These are phyloP conservation scores for Oxycera nigricornis DNA, from an alignment of 2,888 invertebrate species.

Conservation along the genomic window DNA sequence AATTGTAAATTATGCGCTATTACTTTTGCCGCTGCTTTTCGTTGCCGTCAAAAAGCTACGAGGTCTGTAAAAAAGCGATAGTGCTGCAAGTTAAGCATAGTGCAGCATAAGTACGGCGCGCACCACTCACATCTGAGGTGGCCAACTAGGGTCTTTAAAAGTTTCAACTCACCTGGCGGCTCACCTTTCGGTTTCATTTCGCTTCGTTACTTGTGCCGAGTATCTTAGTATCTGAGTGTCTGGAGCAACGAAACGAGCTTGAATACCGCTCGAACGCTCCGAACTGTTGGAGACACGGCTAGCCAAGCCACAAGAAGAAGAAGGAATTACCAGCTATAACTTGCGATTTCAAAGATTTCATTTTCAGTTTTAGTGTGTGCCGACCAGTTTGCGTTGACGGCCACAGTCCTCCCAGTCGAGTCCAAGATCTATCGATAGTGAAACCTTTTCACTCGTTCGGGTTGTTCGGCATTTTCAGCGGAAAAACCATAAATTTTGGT, in stretches of 20 bases:
- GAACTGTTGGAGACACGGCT: neutral
- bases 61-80: slow-evolving; percentile 25
- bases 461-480: slow-evolving; percentile 23
- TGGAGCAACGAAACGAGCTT: slow-evolving; percentile 24
- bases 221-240: too few species aligned
- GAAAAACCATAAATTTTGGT: slow-evolving; percentile 12
- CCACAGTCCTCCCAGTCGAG: slow-evolving; percentile 53
- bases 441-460: slow-evolving; percentile 28
- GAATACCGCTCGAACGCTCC: slow-evolving; percentile 17
- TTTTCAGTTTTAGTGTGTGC: slow-evolving; percentile 63
- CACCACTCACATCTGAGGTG: neutral
- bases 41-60: slow-evolving; percentile 20
- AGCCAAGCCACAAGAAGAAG: slow-evolving; percentile 6
- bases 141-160: slow-evolving; percentile 9
- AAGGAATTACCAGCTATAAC: slow-evolving; percentile 50
- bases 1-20: slow-evolving; percentile 6
- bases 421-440: slow-evolving; percentile 22
- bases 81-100: slow-evolving; percentile 2
- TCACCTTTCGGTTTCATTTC: slow-evolving; percentile 36
- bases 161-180: slow-evolving; percentile 30
- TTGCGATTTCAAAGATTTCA: slow-evolving; percentile 55
- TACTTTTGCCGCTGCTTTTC: neutral
- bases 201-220: slow-evolving; percentile 23
- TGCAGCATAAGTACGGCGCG: neutral
- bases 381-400: slow-evolving; percentile 63